phyloP scores from a whole-genome alignment of 2,888 invertebrate species.

The Balanococcus diminutus region DNA sequence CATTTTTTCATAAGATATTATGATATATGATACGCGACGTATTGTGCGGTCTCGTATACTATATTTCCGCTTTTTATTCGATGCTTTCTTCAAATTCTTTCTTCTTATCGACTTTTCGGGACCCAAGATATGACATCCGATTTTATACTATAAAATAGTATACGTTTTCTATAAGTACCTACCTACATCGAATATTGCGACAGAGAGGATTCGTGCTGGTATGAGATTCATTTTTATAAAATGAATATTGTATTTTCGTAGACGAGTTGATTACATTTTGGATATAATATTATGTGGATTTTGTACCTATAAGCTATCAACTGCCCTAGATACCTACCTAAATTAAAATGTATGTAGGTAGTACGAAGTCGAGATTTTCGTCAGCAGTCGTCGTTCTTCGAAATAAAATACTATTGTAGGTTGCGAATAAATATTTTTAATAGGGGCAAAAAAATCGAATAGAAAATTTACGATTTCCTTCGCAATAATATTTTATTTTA shows the following conservation, averaged over 20 bases:
- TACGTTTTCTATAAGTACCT: background rate
- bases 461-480: background rate
- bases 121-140: background rate
- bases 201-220: background rate
- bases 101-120: background rate
- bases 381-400: too few species aligned
- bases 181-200: background rate
- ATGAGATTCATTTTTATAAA: background rate
- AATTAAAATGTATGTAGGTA: too few species aligned
- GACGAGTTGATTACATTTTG: background rate
- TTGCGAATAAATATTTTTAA: too few species aligned
- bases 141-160: background rate
- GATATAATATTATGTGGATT: background rate
- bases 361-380: too few species aligned
- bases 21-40: background rate
- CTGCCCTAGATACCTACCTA: background rate
- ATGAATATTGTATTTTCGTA: background rate
- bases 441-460: background rate
- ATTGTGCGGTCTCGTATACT: background rate
- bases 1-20: background rate
- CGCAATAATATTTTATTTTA: background rate
- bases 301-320: background rate
- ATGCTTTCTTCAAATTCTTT: background rate
- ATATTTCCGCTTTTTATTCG: constrained; percentile 5
- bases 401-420: too few species aligned